These are phyloP conservation scores for Motacilla alba DNA, from an alignment of 2,113 vertebrate genomes.

Conservation along the genomic window DNA sequence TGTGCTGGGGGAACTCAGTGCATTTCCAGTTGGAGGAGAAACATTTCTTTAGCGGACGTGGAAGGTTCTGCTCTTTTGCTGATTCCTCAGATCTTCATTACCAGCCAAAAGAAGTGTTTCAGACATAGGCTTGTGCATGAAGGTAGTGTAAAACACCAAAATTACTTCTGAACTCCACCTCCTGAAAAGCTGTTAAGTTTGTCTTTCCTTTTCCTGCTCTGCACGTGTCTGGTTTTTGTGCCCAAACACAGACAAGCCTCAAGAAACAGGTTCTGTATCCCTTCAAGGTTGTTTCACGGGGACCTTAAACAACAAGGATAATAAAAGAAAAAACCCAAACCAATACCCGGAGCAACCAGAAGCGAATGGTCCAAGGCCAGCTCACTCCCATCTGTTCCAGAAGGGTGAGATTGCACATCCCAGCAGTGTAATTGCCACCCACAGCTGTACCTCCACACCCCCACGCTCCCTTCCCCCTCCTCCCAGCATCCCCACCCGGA, in stretches of 20 bases:
- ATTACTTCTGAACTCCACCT: background rate
- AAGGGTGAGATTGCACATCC: background rate
- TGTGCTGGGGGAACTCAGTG: background rate
- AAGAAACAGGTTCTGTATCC: background rate
- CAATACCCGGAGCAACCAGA: background rate
- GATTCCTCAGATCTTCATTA: background rate
- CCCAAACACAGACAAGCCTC: background rate
- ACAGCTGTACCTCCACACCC: background rate
- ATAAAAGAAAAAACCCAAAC: background rate
- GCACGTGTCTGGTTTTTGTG: background rate
- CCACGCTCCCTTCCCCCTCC: background rate
- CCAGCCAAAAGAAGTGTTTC: background rate
- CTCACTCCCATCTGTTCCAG: background rate
- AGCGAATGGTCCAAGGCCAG: background rate
- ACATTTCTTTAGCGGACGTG: background rate
- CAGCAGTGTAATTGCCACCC: slow-evolving; percentile 1
- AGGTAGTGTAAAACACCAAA: background rate
- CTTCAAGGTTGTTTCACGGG: background rate
- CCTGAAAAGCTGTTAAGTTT: background rate
- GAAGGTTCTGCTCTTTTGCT: background rate
- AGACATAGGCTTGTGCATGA: background rate
- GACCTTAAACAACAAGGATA: background rate
- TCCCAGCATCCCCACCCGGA: background rate
- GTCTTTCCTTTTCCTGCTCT: background rate
- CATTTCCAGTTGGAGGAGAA: background rate